Conservation (phyloP, 2,797 vertebrate species). For the Varecia variegata region DNA sequence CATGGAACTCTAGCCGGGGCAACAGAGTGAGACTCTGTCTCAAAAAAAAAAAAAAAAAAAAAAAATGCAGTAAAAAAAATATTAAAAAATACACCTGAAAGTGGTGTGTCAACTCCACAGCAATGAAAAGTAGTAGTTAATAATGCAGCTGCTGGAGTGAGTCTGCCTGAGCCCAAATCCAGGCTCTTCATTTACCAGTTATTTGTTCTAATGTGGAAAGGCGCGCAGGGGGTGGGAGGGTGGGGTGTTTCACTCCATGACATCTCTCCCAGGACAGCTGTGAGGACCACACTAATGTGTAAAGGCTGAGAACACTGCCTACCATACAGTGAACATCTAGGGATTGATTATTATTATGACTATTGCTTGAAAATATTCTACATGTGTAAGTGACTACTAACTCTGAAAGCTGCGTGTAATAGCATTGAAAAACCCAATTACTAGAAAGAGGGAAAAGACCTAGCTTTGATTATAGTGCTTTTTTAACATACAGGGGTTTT, state of each 20-base stretch:
- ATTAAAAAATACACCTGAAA: not conserved
- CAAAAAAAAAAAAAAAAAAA: too few species aligned
- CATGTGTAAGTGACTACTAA: not conserved
- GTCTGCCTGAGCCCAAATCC: not conserved
- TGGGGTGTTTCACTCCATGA: rapidly evolving
- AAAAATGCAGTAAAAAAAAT: too few species aligned
- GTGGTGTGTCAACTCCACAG: too few species aligned
- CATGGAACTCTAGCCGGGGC: too few species aligned
- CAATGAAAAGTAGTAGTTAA: rapidly evolving
- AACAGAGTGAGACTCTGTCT: too few species aligned
- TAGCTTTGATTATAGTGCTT: not conserved
- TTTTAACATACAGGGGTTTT: not conserved
- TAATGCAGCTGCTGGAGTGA: rapidly evolving
- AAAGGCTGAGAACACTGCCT: not conserved
- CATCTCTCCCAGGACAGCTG: not conserved
- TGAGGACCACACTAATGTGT: not conserved
- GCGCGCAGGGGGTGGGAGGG: too few species aligned
- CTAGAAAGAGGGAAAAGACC: not conserved
- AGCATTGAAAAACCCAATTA: not conserved
- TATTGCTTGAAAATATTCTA: not conserved
- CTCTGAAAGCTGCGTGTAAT: not conserved
- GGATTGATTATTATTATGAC: too few species aligned
- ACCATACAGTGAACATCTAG: not conserved
- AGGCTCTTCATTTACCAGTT: not conserved
- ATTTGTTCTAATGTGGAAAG: not conserved